Conservation (phyloP, 92 coral and sea anemone species). For the Ricordea florida region DNA sequence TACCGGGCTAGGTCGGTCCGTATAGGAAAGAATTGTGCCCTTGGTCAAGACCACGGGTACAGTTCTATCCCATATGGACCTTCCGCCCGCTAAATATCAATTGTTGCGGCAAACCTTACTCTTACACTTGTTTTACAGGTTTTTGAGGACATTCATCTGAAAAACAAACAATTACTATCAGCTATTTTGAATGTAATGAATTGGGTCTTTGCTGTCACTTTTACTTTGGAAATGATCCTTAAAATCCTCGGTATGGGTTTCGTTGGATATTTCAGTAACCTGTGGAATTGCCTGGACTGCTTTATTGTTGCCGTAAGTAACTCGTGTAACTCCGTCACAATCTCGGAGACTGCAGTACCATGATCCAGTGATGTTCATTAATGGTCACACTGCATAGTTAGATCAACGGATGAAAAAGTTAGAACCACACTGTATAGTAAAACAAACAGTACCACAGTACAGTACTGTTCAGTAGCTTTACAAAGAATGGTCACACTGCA, state of each 20-base stretch:
- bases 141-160: conserved; percentile 88
- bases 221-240: conserved; percentile 78
- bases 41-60: too few relatives aligned
- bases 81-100: background rate
- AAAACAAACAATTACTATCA: conserved; percentile 9
- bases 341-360: too few relatives aligned
- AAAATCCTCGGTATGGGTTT: conserved; percentile 90
- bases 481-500: too few relatives aligned
- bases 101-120: background rate
- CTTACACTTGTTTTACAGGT: conserved; percentile 46
- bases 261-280: conserved; percentile 90
- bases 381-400: too few relatives aligned
- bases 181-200: conserved; percentile 55
- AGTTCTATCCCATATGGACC: too few relatives aligned
- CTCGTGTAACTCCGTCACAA: background rate
- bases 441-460: too few relatives aligned
- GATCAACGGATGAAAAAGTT: too few relatives aligned
- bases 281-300: conserved; percentile 97
- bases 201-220: conserved; percentile 93
- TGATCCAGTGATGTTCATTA: too few relatives aligned
- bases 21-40: too few relatives aligned
- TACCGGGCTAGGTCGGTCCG: too few relatives aligned
- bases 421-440: too few relatives aligned
- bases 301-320: conserved; percentile 99
- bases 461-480: too few relatives aligned